Evolutionary conservation across 37 sponge, comb jelly and placozoan genomes (phyloP).

Genomic region (Ianthella basta): DNA sequence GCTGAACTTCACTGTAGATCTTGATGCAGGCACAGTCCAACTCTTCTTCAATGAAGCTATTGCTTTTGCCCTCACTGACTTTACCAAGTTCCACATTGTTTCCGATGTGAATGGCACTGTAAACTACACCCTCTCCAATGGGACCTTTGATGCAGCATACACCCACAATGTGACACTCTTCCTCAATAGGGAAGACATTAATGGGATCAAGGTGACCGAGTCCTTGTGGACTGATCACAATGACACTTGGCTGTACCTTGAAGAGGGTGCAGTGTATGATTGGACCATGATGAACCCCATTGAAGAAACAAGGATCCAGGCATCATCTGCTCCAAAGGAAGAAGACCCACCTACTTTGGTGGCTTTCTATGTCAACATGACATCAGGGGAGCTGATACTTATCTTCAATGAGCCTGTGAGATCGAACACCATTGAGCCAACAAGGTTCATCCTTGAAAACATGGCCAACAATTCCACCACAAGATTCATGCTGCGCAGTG

Average conservation of each 20-base stretch:
- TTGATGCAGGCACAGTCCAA: constrained; percentile 68
- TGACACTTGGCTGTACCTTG: constrained; percentile 78
- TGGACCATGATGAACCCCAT: constrained; percentile 79
- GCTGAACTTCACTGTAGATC: constrained; percentile 82
- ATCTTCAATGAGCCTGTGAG: constrained; percentile 90
- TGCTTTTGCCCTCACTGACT: constrained; percentile 63
- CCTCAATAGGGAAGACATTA: constrained; percentile 63
- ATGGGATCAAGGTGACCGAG: constrained; percentile 75
- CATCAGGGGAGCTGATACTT: constrained; percentile 68
- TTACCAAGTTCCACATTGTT: constrained; percentile 62
- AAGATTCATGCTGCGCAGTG: constrained; percentile 65
- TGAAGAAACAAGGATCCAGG: constrained; percentile 34
- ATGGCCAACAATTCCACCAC: constrained; percentile 44
- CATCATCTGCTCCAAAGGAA: constrained; percentile 65
- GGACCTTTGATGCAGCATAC: constrained; percentile 55
- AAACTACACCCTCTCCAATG: constrained; percentile 72
- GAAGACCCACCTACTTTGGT: constrained; percentile 53
- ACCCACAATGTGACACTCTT: constrained; percentile 62
- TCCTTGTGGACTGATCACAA: constrained; percentile 64
- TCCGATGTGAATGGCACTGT: constrained; percentile 71
- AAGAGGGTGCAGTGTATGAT: constrained; percentile 77
- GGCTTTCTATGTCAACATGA: constrained; percentile 74
- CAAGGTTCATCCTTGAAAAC: constrained; percentile 60
- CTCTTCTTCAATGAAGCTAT: constrained; percentile 87
- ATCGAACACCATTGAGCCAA: constrained; percentile 45